These are phyloP conservation scores for Ferdinandea cuprea DNA, from an alignment of 2,888 invertebrate genomes.

Conservation along the genomic window DNA sequence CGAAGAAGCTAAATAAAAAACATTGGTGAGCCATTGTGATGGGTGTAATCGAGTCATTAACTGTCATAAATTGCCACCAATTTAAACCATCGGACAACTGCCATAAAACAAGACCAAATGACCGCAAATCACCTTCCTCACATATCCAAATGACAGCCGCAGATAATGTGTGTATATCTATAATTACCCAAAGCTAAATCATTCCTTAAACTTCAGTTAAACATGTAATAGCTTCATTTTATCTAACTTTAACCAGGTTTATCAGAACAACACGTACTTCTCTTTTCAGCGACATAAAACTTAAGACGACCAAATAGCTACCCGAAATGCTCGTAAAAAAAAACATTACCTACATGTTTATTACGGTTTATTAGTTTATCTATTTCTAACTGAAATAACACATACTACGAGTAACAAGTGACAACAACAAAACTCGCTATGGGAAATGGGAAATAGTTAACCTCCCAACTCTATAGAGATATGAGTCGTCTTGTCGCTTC, in stretches of 20 bases:
- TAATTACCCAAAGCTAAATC: no score
- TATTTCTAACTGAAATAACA: slow-evolving; percentile 42
- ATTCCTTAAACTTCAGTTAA: slow-evolving; percentile 43
- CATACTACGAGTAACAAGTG: slow-evolving; percentile 31
- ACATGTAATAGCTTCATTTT: slow-evolving; percentile 63
- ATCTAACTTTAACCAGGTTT: slow-evolving; percentile 11
- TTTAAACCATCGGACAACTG: no score
- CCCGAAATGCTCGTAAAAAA: slow-evolving; percentile 37
- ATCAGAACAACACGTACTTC: slow-evolving; percentile 4
- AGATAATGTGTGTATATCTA: no score
- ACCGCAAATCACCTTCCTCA: no score
- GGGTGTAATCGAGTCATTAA: no score
- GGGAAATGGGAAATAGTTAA: slow-evolving; percentile 62
- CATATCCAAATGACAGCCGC: no score
- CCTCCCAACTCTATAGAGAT: slow-evolving; percentile 3
- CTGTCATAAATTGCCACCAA: no score
- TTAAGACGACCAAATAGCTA: slow-evolving; percentile 15
- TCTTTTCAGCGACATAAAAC: slow-evolving; percentile 35
- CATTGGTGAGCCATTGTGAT: no score
- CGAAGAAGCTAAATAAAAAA: no score
- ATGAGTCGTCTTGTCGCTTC: neutral
- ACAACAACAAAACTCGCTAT: slow-evolving; percentile 58
- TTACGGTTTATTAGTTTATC: slow-evolving; percentile 73
- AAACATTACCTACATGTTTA: slow-evolving; percentile 67
- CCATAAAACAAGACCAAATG: no score